Base-by-base conservation (phyloP, 2,797 vertebrate species). In the Percopsis omiscomaycus region DNA sequence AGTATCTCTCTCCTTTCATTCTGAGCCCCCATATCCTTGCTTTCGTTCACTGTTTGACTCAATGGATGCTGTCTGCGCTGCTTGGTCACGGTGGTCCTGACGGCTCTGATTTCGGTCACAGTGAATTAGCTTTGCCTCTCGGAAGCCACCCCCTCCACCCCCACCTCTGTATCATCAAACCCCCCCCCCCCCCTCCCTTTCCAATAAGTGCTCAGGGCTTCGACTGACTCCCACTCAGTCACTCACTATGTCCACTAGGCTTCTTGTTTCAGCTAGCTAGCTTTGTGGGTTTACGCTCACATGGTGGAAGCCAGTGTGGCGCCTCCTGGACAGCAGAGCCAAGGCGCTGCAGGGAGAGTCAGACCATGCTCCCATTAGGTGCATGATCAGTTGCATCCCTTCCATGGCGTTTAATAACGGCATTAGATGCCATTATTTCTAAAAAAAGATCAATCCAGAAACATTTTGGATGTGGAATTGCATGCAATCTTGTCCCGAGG, bases 41-140 rank as follows among this genome's bases (percentile, higher is more conserved):
- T 28, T 15, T 48, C 60, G 48, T 12, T 52, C 44, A 13, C 49
- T 30, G 77, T 83, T 85, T 83, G 80, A 81, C 78, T 83, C 75
- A 75, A 86, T 88, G 75, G 72, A 68, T 73, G 71, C 85, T 88
- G 89, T 88, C 86, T 82, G 62, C 75, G 87, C 83, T 79, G 86
- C 80, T 90, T 88, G 87, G 91, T 91, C 91, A 90, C 84, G 86
- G 87, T 88, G 83, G 78, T 83, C 86, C 83, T 88, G 85, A 88
- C 84, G 87, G 86, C 88, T 83, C 84, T 85, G 86, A 87, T 87
- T 92, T 83, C 90, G 90, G 91, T 92, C 92, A 91, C 81, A 90
- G 85, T 76, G 75, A 89, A 91, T 93, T 90, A 90, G 85, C 80
- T 84, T 80, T 82, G 81, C 79, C 80, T 90, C 71, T 76, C 60